Conservation (phyloP, 2,888 invertebrate species). For the Eledone cirrhosa region DNA sequence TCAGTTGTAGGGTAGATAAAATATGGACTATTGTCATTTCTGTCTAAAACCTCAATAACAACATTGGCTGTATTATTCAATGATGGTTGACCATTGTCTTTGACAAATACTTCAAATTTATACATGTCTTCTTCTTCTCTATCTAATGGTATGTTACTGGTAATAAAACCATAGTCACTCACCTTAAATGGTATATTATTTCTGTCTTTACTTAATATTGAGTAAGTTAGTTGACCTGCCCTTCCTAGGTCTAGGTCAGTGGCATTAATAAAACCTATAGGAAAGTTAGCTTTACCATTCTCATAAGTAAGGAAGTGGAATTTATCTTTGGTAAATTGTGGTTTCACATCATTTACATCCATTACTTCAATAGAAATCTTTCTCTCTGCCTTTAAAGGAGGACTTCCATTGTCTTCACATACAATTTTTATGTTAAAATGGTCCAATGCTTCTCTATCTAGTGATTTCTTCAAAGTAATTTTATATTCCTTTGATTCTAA, state of each 20-base stretch:
- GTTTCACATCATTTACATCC: slow-evolving; percentile 29
- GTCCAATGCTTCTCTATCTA: not conserved
- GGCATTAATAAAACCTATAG: slow-evolving; percentile 20
- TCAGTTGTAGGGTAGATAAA: too few species aligned
- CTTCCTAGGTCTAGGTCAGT: slow-evolving; percentile 12
- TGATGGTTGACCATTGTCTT: too few species aligned
- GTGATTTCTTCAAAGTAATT: not conserved
- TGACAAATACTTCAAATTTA: too few species aligned
- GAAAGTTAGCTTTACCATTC: slow-evolving; percentile 7
- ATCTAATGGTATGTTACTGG: too few species aligned
- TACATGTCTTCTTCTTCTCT: too few species aligned
- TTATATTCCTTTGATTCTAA: not conserved
- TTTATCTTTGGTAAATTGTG: slow-evolving; percentile 16
- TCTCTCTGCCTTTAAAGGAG: not conserved
- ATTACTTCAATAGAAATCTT: slow-evolving; percentile 19
- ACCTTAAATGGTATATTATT: too few species aligned
- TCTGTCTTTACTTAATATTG: not conserved
- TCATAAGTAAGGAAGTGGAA: slow-evolving; percentile 16
- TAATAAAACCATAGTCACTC: too few species aligned
- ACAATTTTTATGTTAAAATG: slow-evolving; percentile 8
- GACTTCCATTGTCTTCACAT: slow-evolving; percentile 22
- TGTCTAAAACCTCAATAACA: too few species aligned
- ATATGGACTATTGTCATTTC: too few species aligned
- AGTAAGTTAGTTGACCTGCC: slow-evolving; percentile 4
- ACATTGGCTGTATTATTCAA: too few species aligned